Evolutionary conservation across 2,797 vertebrate species (phyloP), one percentile per base, ranked within the genome.

Genomic region (Chaetodon trifasciatus): DNA sequence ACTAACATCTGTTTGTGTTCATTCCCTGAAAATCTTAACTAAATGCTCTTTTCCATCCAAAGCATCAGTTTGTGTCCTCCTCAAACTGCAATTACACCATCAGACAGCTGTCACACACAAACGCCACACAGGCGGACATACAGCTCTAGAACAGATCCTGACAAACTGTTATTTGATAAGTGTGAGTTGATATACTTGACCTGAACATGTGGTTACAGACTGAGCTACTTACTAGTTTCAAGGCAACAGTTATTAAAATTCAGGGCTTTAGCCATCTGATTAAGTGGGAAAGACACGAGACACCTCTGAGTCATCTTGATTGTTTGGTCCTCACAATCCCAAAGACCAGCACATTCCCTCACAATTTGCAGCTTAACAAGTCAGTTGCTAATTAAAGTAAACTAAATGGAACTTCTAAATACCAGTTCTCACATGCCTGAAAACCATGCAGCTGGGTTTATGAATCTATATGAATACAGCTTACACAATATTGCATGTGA

Each of bases 1-100:
- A 46, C 49, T 39, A 39, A 28, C 63, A 67, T 76, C 55, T 67
- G 73, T 40, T 58, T 15, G 3, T 58, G 44, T 67, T 58, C 32
- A 28, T 49, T 67, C 8, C 52, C 13, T 49, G 11, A 17, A 67
- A 58, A 19, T 50, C 23, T 28, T 21, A 74, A 46, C 23, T 12
- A 47, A 58, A 75, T 61, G 11, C 16, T 32, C 40, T 10, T 76
- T 35, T 76, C 9, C 39, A 46, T 65, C 61, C 10, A 37, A 47
- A 47, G 28, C 28, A 37, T 44, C 46, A 53, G 19, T 60, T 50
- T 53, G 40, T 32, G 17, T 75, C 17, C 73, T 47, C 58, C 60
- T 53, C 57, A 61, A 37, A 53, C 47, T 37, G 21, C 74, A 61
- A 12, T 23, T 23, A 8, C 44, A 44, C 16, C 35, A 7, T 50